phyloP scores from a whole-genome alignment of 1,140 invertebrate species.

The Sipha flava region DNA sequence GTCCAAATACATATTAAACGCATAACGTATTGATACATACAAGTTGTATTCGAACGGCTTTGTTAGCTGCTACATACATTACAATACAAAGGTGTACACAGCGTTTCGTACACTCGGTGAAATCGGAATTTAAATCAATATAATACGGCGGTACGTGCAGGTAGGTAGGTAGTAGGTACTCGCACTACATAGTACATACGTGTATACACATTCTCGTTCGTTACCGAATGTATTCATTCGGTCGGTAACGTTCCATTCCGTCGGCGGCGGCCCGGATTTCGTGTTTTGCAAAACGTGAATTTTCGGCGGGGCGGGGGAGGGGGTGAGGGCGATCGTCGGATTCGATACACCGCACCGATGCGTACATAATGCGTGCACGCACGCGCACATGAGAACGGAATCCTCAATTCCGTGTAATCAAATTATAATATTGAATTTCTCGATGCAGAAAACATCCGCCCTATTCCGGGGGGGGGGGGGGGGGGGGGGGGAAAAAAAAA shows the following conservation, averaged over 20 bases:
- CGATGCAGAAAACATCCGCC: background rate
- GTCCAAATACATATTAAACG: too few species aligned
- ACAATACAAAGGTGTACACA: too few species aligned
- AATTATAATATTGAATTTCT: conserved; percentile 31
- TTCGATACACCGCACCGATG: too few species aligned
- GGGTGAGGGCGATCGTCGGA: background rate
- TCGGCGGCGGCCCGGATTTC: background rate
- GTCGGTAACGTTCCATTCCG: too few species aligned
- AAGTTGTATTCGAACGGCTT: too few species aligned
- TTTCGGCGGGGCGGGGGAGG: background rate
- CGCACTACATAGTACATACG: too few species aligned
- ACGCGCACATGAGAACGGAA: background rate
- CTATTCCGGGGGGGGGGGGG: background rate
- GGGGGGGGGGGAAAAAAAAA: background rate
- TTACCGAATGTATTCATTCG: background rate
- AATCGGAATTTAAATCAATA: background rate
- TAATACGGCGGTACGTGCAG: too few species aligned
- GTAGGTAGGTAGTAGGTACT: too few species aligned
- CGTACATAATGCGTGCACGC: too few species aligned
- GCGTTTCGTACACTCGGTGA: too few species aligned
- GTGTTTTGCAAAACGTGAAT: background rate
- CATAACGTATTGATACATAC: too few species aligned
- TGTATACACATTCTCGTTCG: background rate
- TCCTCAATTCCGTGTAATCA: conserved; percentile 7
- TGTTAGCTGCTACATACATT: too few species aligned